A percentile compares a stretch with the other conserved stretches of the same genome.
Conservation (phyloP, 2,888 invertebrate genomes). For the Axea sp. region DNA sequence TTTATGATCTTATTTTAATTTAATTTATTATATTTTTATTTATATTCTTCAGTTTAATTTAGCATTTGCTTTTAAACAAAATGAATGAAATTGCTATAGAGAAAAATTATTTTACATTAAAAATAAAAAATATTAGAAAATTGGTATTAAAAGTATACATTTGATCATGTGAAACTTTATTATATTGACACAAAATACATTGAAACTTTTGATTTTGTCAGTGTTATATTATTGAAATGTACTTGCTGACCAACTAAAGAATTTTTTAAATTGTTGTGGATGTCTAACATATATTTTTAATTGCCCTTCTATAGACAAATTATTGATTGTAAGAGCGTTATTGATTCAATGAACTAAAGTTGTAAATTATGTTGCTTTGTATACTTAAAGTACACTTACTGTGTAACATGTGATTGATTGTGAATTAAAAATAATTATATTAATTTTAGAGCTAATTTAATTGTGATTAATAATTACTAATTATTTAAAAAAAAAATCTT, state of each 20-base stretch:
- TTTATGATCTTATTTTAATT: too few species aligned
- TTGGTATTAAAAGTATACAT: background rate
- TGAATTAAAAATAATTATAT: background rate
- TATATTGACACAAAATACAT: background rate
- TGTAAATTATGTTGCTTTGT: slow-evolving; percentile 29
- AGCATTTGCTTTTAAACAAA: too few species aligned
- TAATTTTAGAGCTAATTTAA: too few species aligned
- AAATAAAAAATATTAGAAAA: background rate
- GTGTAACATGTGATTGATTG: slow-evolving; percentile 4
- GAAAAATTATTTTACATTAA: too few species aligned
- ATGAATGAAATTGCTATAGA: too few species aligned
- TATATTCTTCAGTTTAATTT: too few species aligned
- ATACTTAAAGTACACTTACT: slow-evolving; percentile 15
- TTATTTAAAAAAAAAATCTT: too few species aligned
- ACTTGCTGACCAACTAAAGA: slow-evolving; percentile 14
- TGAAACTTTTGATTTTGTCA: slow-evolving; percentile 2
- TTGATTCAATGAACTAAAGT: slow-evolving; percentile 42
- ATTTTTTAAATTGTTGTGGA: slow-evolving; percentile 36
- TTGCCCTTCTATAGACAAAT: slow-evolving; percentile 53
- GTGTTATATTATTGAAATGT: slow-evolving; percentile 14
- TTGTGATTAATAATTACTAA: too few species aligned
- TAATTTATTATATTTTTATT: too few species aligned
- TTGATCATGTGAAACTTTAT: background rate
- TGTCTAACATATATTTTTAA: slow-evolving; percentile 39
- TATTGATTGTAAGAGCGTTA: slow-evolving; percentile 50